A percentile compares a stretch with the other conserved stretches of the same genome.
Conservation (phyloP, 2,797 vertebrate genomes). For the Sebastiscus albofasciatus region DNA sequence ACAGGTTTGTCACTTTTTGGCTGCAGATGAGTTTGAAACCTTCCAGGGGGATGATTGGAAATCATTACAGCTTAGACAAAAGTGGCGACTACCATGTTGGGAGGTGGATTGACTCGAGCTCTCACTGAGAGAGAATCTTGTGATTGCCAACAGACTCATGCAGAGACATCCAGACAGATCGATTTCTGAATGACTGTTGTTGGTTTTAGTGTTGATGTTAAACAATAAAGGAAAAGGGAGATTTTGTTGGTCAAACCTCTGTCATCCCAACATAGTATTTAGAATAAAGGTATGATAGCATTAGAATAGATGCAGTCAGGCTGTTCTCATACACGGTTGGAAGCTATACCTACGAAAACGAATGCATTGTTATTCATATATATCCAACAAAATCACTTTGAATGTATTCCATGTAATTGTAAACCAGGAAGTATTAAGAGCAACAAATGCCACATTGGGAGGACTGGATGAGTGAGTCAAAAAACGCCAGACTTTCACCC, state of each 20-base stretch:
- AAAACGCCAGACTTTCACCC: rapidly evolving
- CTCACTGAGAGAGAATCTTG: neutral
- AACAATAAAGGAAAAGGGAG: neutral
- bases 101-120: neutral
- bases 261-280: neutral
- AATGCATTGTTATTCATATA: neutral
- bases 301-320: neutral
- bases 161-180: neutral
- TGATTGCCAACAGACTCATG: neutral
- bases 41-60: neutral
- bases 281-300: neutral
- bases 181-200: neutral
- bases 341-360: neutral
- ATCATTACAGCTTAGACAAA: neutral
- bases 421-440: neutral
- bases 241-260: neutral
- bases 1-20: neutral
- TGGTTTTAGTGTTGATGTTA: neutral
- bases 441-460: rapidly evolving
- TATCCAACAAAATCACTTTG: neutral
- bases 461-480: neutral
- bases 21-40: neutral
- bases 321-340: too few relatives aligned
- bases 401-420: neutral
- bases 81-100: neutral